Evolutionary conservation across 1,140 invertebrate species (phyloP), one percentile per base, ranked within the genome.

Genomic region (Scaptomyza montana): DNA sequence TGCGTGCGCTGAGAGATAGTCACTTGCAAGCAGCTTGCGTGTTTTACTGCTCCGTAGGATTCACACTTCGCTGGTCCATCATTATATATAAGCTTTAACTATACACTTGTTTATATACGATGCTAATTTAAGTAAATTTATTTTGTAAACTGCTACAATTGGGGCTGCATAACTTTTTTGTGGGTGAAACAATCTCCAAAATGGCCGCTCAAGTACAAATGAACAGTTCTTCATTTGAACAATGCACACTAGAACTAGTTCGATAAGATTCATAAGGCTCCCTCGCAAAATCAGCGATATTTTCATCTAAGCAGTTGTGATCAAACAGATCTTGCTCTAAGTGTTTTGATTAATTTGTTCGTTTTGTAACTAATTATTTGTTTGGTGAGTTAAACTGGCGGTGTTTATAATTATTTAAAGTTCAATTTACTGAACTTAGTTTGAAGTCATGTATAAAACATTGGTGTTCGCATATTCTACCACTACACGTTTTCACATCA

Each of bases 161-260:
- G 74, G 70, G 70, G 82, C 76, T 87, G 82, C 82, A 87, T 86
- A 86, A 86, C 82, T 86, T 86, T 86, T 86, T 85, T 80, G 77
- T 85, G 77, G 74, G 79, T 84, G 80, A 84, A 84, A 84, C 78
- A 86, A 81, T 86, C 82, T 86, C 84, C 82, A 86, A 86, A 86
- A 86, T 86, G 82, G 82, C 82, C 82, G 82, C 78, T 87, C 62
- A 69, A 53, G 65, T 74, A 62, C 65, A 68, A 56, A 45, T 41
- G 71, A 74, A 74, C 71, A 36, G 57, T 36, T 63, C 12, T 43
- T 74, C 71, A 74, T 63, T 62, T 62, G 70, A 74, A 68, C 57
- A 47, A 68, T 56, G 57, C 65, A 60, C 51, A 69, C 45, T 65
- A 68, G 70, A 74, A 60, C 60, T 49, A 57, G 69, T 67, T 72